Evolutionary conservation across 2,113 vertebrate genomes (phyloP).

Genomic region (Synchiropus splendidus): DNA sequence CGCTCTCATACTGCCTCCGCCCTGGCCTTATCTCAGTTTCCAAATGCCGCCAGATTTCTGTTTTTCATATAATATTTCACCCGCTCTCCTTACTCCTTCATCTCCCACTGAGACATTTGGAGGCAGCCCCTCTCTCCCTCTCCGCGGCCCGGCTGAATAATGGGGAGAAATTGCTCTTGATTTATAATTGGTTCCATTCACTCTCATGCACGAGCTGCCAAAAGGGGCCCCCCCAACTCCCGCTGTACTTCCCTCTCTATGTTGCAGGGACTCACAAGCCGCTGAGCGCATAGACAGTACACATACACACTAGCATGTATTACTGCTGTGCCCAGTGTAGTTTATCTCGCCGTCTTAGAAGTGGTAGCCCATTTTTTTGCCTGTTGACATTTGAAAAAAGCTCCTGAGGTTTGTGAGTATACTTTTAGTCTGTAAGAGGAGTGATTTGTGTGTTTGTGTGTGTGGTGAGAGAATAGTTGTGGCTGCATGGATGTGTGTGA

Average conservation of each 20-base stretch:
- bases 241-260: conserved; percentile 7
- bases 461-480: conserved; percentile 35
- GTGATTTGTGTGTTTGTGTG: conserved; percentile 44
- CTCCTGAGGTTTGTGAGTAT: conserved; percentile 59
- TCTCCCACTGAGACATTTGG: conserved; percentile 33
- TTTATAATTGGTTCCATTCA: conserved; percentile 78
- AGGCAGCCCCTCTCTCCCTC: conserved; percentile 23
- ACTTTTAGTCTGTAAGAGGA: conserved; percentile 55
- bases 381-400: conserved; percentile 47
- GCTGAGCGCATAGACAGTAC: conserved; percentile 34
- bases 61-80: conserved; percentile 58
- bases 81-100: conserved; percentile 34
- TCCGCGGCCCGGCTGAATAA: conserved; percentile 62
- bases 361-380: conserved; percentile 38
- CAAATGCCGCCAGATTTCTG: conserved; percentile 41
- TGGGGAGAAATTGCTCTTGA: conserved; percentile 73
- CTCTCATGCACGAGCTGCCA: conserved; percentile 68
- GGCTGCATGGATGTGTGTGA: conserved; percentile 20
- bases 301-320: conserved; percentile 16
- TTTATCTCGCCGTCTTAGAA: conserved; percentile 28
- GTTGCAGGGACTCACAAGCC: conserved; percentile 43
- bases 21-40: conserved; percentile 42
- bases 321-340: conserved; percentile 11
- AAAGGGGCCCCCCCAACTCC: conserved; percentile 42
- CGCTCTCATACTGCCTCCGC: conserved; percentile 1